Base-by-base conservation (phyloP, 2,797 vertebrate genomes). In the Anguilla megastoma region DNA sequence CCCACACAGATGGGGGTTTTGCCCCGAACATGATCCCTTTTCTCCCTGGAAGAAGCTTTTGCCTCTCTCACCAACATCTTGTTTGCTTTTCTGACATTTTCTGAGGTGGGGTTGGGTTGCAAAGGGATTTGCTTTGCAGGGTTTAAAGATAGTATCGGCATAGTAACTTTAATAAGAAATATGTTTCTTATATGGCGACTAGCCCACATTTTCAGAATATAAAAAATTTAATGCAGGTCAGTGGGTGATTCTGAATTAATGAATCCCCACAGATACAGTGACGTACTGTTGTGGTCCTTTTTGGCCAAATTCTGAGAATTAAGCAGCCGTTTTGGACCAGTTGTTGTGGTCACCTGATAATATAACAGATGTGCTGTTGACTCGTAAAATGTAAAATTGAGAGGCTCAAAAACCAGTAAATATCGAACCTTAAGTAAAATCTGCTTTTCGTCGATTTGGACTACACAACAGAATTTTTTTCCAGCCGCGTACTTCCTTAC, bases 41-140 rank as follows among this genome's bases (percentile, higher is more conserved):
- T 56, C 48, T 48, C 52, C 50, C 30, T 60, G 54, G 30, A 36
- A 54, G 52, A 33, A 83, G 41, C 4, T 56, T 21, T 30, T 7
- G n/a, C n/a, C 6, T 18, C 84, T 36, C 21, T 85, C 84, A 60
- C 24, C 83, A 27, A 45, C 82, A 84, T 84, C n/a, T n/a, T 84
- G 24, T 84, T 52, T 84, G 48, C 27, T 54, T 52, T 83, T 24
- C 21, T 54, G 8, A 41, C 18, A 21, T 83, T 52, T 52, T 83
- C 48, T 79, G 33, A 18, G 16, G 71, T 69, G 24, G 24, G n/a
- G 66, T 69, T 69, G 12, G 58, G 58, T 60, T 60, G 58, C 50
- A 60, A 60, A 24, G 60, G 4, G 60, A 66, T 7, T 18, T 79
- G 36, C 21, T 74, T 74, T 79, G 45, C 74, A 18, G 36, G 33